Conservation (phyloP, 64 coral and sea anemone genomes). For the Porites lutea region DNA sequence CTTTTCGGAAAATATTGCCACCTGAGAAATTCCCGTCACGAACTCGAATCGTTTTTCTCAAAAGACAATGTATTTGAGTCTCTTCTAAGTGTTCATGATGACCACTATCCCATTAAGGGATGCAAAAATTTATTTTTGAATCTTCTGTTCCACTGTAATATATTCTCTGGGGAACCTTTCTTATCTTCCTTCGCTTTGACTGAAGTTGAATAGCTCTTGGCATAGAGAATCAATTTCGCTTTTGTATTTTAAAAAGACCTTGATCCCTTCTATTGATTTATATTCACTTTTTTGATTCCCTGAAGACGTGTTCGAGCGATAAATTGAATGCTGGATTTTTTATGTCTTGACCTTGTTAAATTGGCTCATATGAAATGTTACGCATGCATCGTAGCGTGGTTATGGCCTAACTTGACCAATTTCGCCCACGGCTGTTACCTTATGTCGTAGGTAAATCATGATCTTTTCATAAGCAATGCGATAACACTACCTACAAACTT, state of each 20-base stretch:
- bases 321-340: background rate
- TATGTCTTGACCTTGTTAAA: background rate
- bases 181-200: background rate
- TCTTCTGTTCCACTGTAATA: background rate
- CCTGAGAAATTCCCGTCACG: background rate
- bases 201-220: conserved; percentile 22
- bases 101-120: background rate
- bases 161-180: conserved; percentile 29
- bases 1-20: background rate
- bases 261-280: background rate
- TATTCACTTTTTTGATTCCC: background rate
- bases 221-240: background rate
- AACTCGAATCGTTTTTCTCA: background rate
- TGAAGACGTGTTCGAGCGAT: background rate
- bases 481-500: background rate
- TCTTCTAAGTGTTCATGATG: background rate
- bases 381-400: background rate
- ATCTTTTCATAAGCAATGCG: conserved; percentile 1
- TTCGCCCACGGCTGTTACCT: background rate
- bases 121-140: background rate
- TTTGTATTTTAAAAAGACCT: conserved; percentile 8
- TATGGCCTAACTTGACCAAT: conserved; percentile 14
- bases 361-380: background rate
- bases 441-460: background rate
- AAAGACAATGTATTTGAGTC: background rate